Evolutionary conservation across 2,888 invertebrate genomes (phyloP).

Genomic region (Ophion ventricosus): DNA sequence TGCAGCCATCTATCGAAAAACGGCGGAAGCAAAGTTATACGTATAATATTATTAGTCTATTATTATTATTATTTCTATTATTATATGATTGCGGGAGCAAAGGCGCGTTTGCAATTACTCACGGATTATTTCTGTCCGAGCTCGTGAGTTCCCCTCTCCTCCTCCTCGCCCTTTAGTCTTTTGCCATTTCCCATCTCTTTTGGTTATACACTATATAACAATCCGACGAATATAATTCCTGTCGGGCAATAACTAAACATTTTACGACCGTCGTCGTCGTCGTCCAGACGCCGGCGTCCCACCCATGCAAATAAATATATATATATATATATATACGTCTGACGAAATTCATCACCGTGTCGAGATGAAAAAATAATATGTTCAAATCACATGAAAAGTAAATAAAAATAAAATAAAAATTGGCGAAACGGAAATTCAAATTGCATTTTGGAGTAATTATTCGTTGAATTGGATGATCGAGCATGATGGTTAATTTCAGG

Average conservation of each 20-base stretch:
- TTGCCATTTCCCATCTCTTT: constrained; percentile 23
- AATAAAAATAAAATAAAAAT: constrained; percentile 9
- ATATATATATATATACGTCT: constrained; percentile 15
- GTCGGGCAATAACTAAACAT: constrained; percentile 75
- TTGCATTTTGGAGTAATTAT: constrained; percentile 1
- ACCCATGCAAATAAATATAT: constrained; percentile 44
- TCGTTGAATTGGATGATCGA: not conserved
- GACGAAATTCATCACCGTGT: constrained; percentile 41
- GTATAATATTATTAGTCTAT: constrained; percentile 25
- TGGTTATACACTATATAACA: constrained; percentile 37
- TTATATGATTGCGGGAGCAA: constrained; percentile 70
- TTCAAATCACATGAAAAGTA: constrained; percentile 9
- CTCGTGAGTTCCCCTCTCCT: constrained; percentile 51
- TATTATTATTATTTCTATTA: constrained; percentile 70
- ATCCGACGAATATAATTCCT: constrained; percentile 59
- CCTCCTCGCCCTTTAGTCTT: not conserved
- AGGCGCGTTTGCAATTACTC: constrained; percentile 72
- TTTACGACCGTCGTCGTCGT: constrained; percentile 68
- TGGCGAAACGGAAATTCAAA: not conserved
- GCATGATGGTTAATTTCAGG: not conserved
- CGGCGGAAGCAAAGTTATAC: too few relatives aligned
- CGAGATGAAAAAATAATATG: constrained; percentile 14
- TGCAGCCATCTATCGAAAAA: too few relatives aligned
- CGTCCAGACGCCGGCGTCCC: constrained; percentile 58
- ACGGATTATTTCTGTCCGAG: constrained; percentile 76